A percentile compares a stretch with the other conserved stretches of the same genome.
These are phyloP conservation scores for Drosophila aldrichi DNA, from an alignment of 2,888 invertebrate genomes.

Conservation along the genomic window DNA sequence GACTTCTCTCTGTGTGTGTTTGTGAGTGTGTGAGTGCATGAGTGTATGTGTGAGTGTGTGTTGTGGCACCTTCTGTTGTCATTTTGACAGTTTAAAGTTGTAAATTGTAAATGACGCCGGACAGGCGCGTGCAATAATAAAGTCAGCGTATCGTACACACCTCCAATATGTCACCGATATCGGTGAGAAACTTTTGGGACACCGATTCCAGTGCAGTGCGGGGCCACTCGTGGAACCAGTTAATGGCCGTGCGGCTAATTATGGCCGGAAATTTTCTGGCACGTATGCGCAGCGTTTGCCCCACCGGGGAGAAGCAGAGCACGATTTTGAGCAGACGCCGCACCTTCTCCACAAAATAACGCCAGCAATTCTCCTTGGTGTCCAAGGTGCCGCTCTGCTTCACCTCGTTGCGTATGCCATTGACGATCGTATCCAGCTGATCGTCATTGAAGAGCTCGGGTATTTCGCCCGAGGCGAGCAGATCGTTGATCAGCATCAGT, in stretches of 20 bases:
- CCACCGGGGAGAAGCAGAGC: conserved; percentile 98
- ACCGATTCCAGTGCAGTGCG: conserved; percentile 95
- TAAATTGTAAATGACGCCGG: conserved; percentile 55
- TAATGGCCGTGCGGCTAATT: conserved; percentile 95
- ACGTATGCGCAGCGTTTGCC: conserved; percentile 93
- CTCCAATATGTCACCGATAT: conserved; percentile 91
- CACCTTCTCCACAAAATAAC: conserved; percentile 96
- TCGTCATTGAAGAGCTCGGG: conserved; percentile 96
- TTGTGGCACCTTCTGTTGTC: conserved; percentile 39
- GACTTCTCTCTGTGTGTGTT: conserved; percentile 1
- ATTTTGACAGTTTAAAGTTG: conserved; percentile 57
- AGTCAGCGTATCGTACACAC: conserved; percentile 84
- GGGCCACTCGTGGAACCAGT: conserved; percentile 99
- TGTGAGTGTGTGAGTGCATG: conserved; percentile 1
- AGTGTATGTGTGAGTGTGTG: conserved; percentile 9
- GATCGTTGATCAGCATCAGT: conserved; percentile 95
- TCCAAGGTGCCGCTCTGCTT: conserved; percentile 93
- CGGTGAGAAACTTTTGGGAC: conserved; percentile 92
- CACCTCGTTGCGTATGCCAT: conserved; percentile 91
- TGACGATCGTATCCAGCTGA: conserved; percentile 94
- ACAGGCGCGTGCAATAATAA: conserved; percentile 38
- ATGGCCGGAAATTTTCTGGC: conserved; percentile 97
- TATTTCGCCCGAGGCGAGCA: conserved; percentile 97
- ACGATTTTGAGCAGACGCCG: conserved; percentile 92
- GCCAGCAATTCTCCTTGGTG: conserved; percentile 97